Evolutionary conservation across 2,113 vertebrate genomes (phyloP), one percentile per base, ranked within the genome.

Genomic region (Empidonax alnorum): DNA sequence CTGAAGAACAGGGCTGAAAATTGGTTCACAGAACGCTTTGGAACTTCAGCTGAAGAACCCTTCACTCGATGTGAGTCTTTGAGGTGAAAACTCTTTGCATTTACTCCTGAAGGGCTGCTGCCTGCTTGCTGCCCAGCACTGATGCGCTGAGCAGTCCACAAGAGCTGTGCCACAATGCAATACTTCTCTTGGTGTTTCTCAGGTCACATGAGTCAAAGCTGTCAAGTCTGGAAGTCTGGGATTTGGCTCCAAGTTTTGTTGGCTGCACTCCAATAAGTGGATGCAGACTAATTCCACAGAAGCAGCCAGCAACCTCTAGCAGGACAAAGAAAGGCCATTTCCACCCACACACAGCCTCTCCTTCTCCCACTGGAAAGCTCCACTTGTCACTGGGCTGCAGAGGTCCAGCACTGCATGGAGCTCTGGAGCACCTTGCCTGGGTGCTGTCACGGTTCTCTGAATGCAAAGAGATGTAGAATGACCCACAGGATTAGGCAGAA

Each of bases 181-280:
- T 59, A 30, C 66, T 89, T 77, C 65, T 71, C 8, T 2, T 31
- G 11, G 39, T 67, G 73, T 89, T 89, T 84, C 84, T 94, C 91
- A 84, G 10, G 80, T 92, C 87, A 75, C 72, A 35, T 5, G 47
- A 87, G 65, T 65, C 53, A 84, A 95, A 91, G 78, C 53, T 75
- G 77, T 81, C 68, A 75, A 68, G 73, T 46, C 53, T 94, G 82
- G 68, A 76, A 66, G 46, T 66, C 65, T 80, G 63, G 47, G 80
- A 72, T 91, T 93, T 84, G 77, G 84, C 73, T 92, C 53, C 23
- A 28, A 63, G 69, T 72, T 91, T 86, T 18, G 3, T 84, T 96
- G 91, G 84, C 81, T 79, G 74, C 46, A 17, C 35, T 87, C 66
- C 87, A 59, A 4, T 22, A 56, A 77, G 47, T 55, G 44, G 47